Evolutionary conservation across 2,888 invertebrate species (phyloP), one percentile per base, ranked within the genome.

Genomic region (Patella ulyssiponensis): DNA sequence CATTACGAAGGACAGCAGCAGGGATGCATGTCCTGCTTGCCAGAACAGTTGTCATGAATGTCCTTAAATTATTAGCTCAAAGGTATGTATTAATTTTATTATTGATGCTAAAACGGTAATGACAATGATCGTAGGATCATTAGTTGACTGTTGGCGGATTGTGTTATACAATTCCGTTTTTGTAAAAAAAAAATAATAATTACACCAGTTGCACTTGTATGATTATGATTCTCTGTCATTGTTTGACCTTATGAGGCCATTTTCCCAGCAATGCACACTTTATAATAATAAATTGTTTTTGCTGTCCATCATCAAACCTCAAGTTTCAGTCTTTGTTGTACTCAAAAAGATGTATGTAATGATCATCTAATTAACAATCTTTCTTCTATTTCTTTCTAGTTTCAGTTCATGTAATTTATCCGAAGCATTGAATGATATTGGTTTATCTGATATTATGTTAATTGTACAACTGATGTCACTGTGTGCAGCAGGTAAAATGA

Each of bases 401-500:
- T 92, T 92, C 15, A 90, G 91, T 73, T 91, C 92, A 2, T 93
- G 92, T 83, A 92, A 92, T 82, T 86, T 93, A 73, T 91, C 92
- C 1, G 89, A 90, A 52, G 93, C 93, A 4, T 87, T 93, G 75
- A 91, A 92, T 79, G 91, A 91, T 17, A 91, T 93, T 52, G 93
- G 93, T n/a, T 89, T 94, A 77, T 93, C 93, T 2, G 94, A 94
- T 88, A 93, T 94, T 56, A 92, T 93, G 76, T 93, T 94, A 85
- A 92, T 94, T 1, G 93, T 94, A 0, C 92, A 93, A 15, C 91
- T 94, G 51, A 94, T 94, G 94, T 93, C 93, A 44, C 88, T 94
- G 76, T 93, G 93, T 70, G 94, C 94, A 5, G 93, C 93, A 83
- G 93, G 93, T 69, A 92, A 93, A 77, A 92, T 94, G 52, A 93